These are phyloP conservation scores for Drosophila quasianomalipes DNA, from an alignment of 2,888 invertebrate species.

Conservation along the genomic window DNA sequence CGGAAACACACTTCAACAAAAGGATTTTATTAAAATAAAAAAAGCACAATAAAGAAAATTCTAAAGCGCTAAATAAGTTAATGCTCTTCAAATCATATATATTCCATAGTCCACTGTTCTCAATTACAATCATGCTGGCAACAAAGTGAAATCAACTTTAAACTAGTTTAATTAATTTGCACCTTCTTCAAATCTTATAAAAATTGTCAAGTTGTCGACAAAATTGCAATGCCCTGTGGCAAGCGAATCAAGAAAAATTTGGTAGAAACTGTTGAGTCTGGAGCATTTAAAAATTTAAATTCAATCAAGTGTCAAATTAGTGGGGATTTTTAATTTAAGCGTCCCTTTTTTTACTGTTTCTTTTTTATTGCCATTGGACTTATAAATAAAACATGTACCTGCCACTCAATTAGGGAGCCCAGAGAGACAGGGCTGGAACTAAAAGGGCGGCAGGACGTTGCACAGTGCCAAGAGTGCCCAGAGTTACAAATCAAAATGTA, in stretches of 20 bases:
- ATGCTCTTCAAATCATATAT: background rate
- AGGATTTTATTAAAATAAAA: constrained; percentile 12
- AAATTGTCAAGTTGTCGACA: background rate
- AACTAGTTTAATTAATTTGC: background rate
- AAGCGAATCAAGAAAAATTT: background rate
- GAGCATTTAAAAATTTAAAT: constrained; percentile 69
- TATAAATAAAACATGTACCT: constrained; percentile 78
- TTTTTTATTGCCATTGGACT: constrained; percentile 40
- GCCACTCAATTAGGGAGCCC: constrained; percentile 74
- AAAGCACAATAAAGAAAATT: background rate
- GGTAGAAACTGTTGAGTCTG: background rate
- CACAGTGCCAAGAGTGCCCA: constrained; percentile 50
- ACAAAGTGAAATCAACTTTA: background rate
- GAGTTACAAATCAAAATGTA: constrained; percentile 78
- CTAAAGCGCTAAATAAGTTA: background rate
- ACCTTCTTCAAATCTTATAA: background rate
- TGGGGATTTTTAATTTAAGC: constrained; percentile 74
- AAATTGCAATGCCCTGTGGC: background rate
- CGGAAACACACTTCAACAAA: constrained; percentile 48
- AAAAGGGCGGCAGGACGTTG: constrained; percentile 9
- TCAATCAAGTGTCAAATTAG: constrained; percentile 83
- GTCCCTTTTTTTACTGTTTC: constrained; percentile 48
- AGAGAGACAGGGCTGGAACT: constrained; percentile 16
- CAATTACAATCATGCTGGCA: background rate
- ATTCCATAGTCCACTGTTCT: background rate